Evolutionary conservation across 2,888 invertebrate species (phyloP).

Genomic region (Eupithecia subfuscata): DNA sequence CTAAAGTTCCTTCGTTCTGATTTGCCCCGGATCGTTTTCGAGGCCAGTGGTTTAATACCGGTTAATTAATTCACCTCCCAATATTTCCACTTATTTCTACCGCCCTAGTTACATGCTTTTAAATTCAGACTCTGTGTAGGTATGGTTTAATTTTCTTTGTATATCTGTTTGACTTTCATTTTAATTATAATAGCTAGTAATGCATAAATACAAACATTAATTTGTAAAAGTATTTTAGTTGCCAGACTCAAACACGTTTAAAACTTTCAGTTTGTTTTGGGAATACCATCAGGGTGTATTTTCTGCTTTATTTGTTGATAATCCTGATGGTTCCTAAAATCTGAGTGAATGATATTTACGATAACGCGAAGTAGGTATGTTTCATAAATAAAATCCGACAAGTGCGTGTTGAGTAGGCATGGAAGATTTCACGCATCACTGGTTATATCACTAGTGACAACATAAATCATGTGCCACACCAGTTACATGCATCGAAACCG

Average conservation of each 20-base stretch:
- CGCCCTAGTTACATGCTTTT: constrained; percentile 18
- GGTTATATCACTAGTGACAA: no score
- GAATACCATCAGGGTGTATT: not conserved
- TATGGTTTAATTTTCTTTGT: not conserved
- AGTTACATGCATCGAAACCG: no score
- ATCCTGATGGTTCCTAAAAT: not conserved
- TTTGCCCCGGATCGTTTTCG: constrained; percentile 33
- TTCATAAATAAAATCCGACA: not conserved
- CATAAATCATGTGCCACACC: no score
- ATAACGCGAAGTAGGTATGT: not conserved
- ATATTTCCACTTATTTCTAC: constrained; percentile 34
- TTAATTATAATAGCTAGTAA: not conserved
- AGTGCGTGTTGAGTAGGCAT: no score
- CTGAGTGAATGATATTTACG: not conserved
- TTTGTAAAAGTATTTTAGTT: constrained; percentile 1
- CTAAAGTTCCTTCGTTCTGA: constrained; percentile 28
- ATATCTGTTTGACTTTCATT: not conserved
- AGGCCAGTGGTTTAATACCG: constrained; percentile 37
- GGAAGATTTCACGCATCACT: no score
- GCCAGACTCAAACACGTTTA: not conserved
- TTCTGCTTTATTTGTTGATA: not conserved
- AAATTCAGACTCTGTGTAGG: not conserved
- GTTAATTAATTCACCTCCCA: constrained; percentile 42
- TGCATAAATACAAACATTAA: not conserved
- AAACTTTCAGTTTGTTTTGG: constrained; percentile 11